These are phyloP conservation scores for Leptodactylus fuscus DNA, from an alignment of 2,113 vertebrate genomes.

Conservation along the genomic window DNA sequence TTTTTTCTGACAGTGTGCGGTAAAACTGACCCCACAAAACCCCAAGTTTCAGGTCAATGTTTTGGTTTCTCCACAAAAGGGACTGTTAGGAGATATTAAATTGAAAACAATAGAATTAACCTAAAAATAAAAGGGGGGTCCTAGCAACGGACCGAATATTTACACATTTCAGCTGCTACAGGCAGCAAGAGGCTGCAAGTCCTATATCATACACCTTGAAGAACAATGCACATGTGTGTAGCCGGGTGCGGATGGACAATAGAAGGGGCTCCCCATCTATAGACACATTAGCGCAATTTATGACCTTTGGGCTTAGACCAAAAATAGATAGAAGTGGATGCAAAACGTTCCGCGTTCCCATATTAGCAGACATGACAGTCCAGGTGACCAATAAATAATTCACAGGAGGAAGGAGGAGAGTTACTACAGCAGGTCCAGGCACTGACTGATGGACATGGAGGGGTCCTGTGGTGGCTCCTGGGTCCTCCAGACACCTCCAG, in stretches of 20 bases:
- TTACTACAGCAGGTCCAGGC: slow-evolving; percentile 30
- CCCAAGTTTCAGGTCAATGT: neutral
- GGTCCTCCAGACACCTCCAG: no score
- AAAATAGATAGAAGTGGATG: neutral
- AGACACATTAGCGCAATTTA: slow-evolving; percentile 8
- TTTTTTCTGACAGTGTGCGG: neutral
- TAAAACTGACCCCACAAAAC: neutral
- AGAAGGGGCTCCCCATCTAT: neutral
- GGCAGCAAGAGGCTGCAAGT: slow-evolving; percentile 68
- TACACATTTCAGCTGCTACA: slow-evolving; percentile 82
- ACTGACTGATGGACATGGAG: neutral
- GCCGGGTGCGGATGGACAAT: neutral
- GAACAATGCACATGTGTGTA: neutral
- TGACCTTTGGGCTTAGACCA: slow-evolving; percentile 30
- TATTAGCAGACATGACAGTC: slow-evolving; percentile 22
- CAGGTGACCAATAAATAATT: slow-evolving; percentile 77
- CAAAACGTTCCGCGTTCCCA: neutral
- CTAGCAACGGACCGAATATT: slow-evolving; percentile 91
- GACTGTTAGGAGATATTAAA: slow-evolving; percentile 61
- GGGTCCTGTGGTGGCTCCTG: neutral
- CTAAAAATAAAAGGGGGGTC: slow-evolving; percentile 80
- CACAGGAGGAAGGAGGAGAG: slow-evolving; percentile 29
- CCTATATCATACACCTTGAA: slow-evolving; percentile 24
- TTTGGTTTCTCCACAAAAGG: slow-evolving; percentile 31
- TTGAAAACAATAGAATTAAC: slow-evolving; percentile 81